Conservation (phyloP, 2,888 invertebrate genomes). For the Cecidostiba fungosa region DNA sequence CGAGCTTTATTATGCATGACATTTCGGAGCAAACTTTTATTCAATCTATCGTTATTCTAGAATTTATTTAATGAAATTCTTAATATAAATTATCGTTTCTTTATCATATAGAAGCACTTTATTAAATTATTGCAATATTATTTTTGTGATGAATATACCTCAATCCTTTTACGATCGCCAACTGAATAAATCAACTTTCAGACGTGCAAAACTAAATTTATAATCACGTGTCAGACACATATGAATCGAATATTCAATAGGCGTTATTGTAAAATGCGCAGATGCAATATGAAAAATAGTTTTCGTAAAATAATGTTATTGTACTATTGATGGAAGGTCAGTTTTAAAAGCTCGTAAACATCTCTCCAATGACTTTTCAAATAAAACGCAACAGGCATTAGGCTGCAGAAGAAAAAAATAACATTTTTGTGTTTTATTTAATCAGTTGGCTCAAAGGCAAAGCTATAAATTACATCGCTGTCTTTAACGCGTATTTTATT, state of each 20-base stretch:
- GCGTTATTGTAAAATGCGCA: not conserved
- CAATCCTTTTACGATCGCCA: not conserved
- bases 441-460: not conserved
- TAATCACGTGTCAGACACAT: not conserved
- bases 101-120: not conserved
- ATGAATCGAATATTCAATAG: not conserved
- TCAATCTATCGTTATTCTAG: not conserved
- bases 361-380: conserved; percentile 10
- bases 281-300: not conserved
- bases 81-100: not conserved
- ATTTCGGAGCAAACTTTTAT: conserved; percentile 29
- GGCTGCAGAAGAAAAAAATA: not conserved
- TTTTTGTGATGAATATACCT: not conserved
- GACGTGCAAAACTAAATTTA: conserved; percentile 9
- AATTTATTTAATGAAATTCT: not conserved
- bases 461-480: not conserved
- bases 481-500: not conserved
- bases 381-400: not conserved
- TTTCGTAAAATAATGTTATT: not conserved
- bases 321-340: not conserved
- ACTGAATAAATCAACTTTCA: conserved; percentile 21
- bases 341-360: conserved; percentile 20
- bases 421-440: conserved; percentile 3
- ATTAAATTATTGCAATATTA: not conserved
- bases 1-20: conserved; percentile 22